phyloP scores from a whole-genome alignment of 2,888 invertebrate species.

The Amiota minor region DNA sequence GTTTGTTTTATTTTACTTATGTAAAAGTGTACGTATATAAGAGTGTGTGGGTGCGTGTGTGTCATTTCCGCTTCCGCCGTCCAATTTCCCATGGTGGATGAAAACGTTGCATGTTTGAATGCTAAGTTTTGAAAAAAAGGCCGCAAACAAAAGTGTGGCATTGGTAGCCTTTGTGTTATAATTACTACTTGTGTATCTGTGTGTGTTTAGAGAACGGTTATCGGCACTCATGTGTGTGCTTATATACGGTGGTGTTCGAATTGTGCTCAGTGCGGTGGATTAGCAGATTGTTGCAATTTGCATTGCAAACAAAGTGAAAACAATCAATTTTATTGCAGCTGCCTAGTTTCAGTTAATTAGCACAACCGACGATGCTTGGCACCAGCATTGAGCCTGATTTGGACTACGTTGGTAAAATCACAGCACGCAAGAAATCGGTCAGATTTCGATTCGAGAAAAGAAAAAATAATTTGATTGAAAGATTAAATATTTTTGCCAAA shows the following conservation, averaged over 20 bases:
- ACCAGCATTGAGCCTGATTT: background rate
- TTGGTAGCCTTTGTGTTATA: conserved; percentile 2
- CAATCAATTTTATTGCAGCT: conserved; percentile 67
- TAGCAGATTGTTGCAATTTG: conserved; percentile 52
- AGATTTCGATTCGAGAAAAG: background rate
- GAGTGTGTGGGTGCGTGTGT: conserved; percentile 3
- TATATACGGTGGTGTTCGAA: background rate
- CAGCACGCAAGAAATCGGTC: conserved; percentile 3
- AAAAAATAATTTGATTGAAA: conserved; percentile 8
- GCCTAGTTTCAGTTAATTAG: conserved; percentile 64
- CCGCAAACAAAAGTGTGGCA: background rate
- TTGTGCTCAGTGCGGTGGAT: conserved; percentile 14
- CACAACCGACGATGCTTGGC: conserved; percentile 45
- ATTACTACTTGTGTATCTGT: background rate
- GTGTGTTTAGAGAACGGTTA: conserved; percentile 1
- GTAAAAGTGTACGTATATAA: background rate
- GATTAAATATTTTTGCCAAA: conserved; percentile 10
- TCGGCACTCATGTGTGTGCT: background rate
- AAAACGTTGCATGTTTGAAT: conserved; percentile 10
- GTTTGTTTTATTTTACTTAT: conserved; percentile 4
- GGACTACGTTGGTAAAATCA: background rate
- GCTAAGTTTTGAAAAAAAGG: background rate
- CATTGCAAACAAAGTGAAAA: conserved; percentile 69
- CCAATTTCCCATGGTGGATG: conserved; percentile 38
- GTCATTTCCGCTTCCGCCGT: conserved; percentile 21